A percentile compares a stretch with the other conserved stretches of the same genome.
These are phyloP conservation scores for Isotomurus palustris DNA, from an alignment of 2,888 invertebrate species.

Conservation along the genomic window DNA sequence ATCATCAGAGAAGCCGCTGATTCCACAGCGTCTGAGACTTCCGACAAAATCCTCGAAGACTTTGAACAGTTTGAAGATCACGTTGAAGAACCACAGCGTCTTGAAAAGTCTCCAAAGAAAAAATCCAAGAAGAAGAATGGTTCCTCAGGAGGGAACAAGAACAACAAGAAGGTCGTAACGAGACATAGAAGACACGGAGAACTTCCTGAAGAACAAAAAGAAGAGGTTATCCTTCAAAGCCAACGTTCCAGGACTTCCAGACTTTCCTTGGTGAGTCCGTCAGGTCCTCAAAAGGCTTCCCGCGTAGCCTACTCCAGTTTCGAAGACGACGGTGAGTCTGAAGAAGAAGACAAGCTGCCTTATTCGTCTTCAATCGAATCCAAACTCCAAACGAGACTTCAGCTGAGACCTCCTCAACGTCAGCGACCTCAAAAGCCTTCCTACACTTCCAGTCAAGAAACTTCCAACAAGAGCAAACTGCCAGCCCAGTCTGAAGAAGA, in stretches of 20 bases:
- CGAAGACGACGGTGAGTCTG: not conserved
- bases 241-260: too few species aligned
- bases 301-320: not conserved
- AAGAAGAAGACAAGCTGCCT: not conserved
- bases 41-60: slow-evolving; percentile 20
- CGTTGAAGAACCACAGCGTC: not conserved
- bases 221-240: too few species aligned
- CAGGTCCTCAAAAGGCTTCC: too few species aligned
- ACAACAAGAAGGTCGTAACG: too few species aligned
- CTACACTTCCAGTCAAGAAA: not conserved
- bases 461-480: slow-evolving; percentile 3
- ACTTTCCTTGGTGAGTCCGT: too few species aligned
- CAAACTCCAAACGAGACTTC: not conserved
- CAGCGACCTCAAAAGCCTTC: not conserved
- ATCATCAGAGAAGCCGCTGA: slow-evolving; percentile 5
- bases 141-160: too few species aligned
- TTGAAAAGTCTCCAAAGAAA: not conserved
- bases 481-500: slow-evolving; percentile 9
- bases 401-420: not conserved
- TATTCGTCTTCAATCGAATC: too few species aligned
- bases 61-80: slow-evolving; percentile 18
- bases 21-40: slow-evolving; percentile 6
- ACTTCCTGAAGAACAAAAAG: too few species aligned
- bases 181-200: too few species aligned
- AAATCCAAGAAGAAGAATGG: not conserved